Percentiles rank a stretch among this genome's conserved stretches.
phyloP scores from a whole-genome alignment of 1,140 invertebrate genomes.

The Megalonaias nervosa region DNA sequence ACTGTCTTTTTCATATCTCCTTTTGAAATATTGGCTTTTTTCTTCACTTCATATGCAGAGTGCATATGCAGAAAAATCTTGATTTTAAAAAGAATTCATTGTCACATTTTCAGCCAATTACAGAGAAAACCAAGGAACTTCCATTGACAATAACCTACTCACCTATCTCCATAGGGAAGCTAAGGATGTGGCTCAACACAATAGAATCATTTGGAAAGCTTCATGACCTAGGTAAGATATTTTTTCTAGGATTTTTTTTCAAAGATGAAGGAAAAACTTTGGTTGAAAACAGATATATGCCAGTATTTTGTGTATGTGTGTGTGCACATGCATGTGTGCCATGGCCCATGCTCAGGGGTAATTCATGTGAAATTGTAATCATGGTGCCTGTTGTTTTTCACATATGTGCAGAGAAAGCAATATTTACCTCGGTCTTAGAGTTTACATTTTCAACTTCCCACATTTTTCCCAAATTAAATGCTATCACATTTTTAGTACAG shows the following conservation, averaged over 20 bases:
- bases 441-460: background rate
- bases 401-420: too few relatives aligned
- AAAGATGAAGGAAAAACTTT: background rate
- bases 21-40: background rate
- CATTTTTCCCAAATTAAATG: background rate
- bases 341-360: too few relatives aligned
- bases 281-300: background rate
- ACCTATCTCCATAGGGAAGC: conserved; percentile 74
- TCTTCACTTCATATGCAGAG: background rate
- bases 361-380: background rate
- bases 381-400: too few relatives aligned
- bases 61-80: background rate
- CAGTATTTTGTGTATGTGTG: too few relatives aligned
- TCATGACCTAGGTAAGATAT: conserved; percentile 60
- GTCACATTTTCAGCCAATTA: conserved; percentile 55
- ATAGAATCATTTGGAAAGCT: conserved; percentile 84
- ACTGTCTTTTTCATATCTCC: background rate
- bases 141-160: conserved; percentile 71
- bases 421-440: background rate
- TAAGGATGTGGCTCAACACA: conserved; percentile 83
- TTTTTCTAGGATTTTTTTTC: background rate
- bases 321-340: background rate
- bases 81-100: conserved; percentile 16
- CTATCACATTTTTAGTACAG: background rate
- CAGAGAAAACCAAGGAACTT: conserved; percentile 50